Evolutionary conservation across 2,888 invertebrate genomes (phyloP).

Genomic region (Dasysyrphus tricinctus): DNA sequence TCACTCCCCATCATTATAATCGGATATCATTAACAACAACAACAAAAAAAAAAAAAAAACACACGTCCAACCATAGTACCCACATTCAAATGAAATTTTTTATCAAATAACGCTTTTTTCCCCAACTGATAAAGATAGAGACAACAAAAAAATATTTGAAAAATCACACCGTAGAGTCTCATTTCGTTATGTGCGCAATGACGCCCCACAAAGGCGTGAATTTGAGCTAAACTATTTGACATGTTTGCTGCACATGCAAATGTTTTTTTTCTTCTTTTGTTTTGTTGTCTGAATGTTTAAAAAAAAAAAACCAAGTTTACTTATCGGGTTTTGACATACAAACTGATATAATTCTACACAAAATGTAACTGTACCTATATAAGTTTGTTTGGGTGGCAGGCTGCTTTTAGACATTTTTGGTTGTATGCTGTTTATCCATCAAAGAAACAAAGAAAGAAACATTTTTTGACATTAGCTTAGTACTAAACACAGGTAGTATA

Average conservation of each 20-base stretch:
- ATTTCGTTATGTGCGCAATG: constrained; percentile 46
- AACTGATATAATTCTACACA: constrained; percentile 48
- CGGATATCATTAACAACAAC: constrained; percentile 7
- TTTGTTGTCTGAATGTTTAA: not conserved
- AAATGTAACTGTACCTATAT: constrained; percentile 30
- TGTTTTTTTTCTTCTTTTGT: constrained; percentile 39
- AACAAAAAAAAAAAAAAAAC: not conserved
- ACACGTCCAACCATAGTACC: constrained; percentile 29
- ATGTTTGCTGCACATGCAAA: constrained; percentile 67
- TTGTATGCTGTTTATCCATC: constrained; percentile 49
- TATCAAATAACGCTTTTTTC: constrained; percentile 60
- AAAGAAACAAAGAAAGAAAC: constrained; percentile 63
- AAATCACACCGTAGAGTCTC: constrained; percentile 49
- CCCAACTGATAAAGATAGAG: constrained; percentile 42
- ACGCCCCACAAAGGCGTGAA: constrained; percentile 68
- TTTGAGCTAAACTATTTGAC: constrained; percentile 54
- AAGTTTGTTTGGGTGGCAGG: not conserved
- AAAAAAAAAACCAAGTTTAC: constrained; percentile 46
- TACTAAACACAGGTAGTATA: not conserved
- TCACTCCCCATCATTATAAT: constrained; percentile 18
- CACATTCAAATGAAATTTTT: constrained; percentile 36
- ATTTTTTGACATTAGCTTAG: constrained; percentile 50
- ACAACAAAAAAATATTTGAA: constrained; percentile 9
- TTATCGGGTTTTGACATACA: constrained; percentile 59
- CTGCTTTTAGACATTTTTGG: constrained; percentile 1